Base-by-base conservation (phyloP, 2,113 vertebrate genomes). In the Xyrauchen texanus region DNA sequence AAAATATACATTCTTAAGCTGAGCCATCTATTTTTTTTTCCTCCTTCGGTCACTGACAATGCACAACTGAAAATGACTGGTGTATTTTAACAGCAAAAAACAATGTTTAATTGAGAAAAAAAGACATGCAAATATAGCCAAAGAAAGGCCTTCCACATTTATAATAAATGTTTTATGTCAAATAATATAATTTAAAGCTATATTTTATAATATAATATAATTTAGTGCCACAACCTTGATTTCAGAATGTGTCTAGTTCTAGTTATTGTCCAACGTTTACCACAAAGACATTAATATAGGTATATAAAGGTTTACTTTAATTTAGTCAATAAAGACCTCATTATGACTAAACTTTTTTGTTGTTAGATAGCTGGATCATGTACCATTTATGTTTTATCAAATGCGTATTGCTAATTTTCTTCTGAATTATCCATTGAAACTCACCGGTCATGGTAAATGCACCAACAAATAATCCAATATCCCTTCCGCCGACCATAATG, bases 401-500 rank as follows among this genome's bases (percentile, higher is more conserved):
- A 47, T 4, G n/a, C n/a, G n/a, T n/a, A n/a, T n/a, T 8, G 3
- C 61, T 66, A 61, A 58, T 63, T 49, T 77, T 58, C 7, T 53
- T 1, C 15, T 10, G 3, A 4, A 4, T 45, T 65, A 16, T 42
- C 16, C 42, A 16, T 11, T 58, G 9, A 72, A 65, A 91, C 92
- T 83, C 88, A 99, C 98, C 98, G 16, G 98, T 99, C 97, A 98
- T 99, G 9, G 97, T 99, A 83, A 99, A 99, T 88, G 93, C 97
- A 60, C 98, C 98, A 60, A 99, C 98, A 73, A 99, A 93, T 82
- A 99, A 91, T 49, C 98, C 98, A 63, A 99, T 99, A 82, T 99
- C 97, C 84, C 98, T 94, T 68, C 96, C 98, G 8, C 98, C 98
- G 2, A 99, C 96, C 90, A 99, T 99, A 85, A 99, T 98, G 82